Base-by-base conservation (phyloP, 2,888 invertebrate species). In the Anticlea derivata region DNA sequence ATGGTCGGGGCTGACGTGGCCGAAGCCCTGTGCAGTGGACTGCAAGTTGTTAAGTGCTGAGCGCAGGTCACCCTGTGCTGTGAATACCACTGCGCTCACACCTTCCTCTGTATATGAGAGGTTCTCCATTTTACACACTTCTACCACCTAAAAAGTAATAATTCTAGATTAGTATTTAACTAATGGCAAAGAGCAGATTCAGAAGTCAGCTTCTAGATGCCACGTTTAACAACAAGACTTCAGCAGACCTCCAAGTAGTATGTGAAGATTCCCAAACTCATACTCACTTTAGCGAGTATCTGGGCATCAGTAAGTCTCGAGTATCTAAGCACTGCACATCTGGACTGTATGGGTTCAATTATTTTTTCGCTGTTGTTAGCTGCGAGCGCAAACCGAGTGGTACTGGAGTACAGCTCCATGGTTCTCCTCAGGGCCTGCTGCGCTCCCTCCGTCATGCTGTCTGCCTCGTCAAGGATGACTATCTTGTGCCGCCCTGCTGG, bases 401-500 rank as follows among this genome's bases (percentile, higher is more conserved):
- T 99, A 75, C 95, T 95, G 46, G 98, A 98, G 85, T 98, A 99
- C 55, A 99, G 94, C 88, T 99, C 99, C 99, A 99, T 99, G 0
- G 99, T 99, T 61, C 99, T 93, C 11, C 99, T 93, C 45, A 99
- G 86, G 0, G 99, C 99, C 82, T 99, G 99, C 81, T 99, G 99
- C 0, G 99, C 99, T 0, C 99, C 99, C 68, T 99, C 99, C 0
- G 99, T 99, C 99, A 99, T 99, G 78, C 98, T 97, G 89, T 99
- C 99, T 0, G 99, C 99, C 87, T 99, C 99, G 86, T 99, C 99
- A 22, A 99, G 88, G 68, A 99, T 98, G 45, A 99, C 96, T 56
- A 99, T 96, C 85, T 99, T 99, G 80, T 99, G 99, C 0, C 89
- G 62, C 0, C 98, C 98, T 8, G 94, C 91, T 0, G 98, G 98